phyloP scores from a whole-genome alignment of 2,888 invertebrate species.

The Aphodius sticticus region DNA sequence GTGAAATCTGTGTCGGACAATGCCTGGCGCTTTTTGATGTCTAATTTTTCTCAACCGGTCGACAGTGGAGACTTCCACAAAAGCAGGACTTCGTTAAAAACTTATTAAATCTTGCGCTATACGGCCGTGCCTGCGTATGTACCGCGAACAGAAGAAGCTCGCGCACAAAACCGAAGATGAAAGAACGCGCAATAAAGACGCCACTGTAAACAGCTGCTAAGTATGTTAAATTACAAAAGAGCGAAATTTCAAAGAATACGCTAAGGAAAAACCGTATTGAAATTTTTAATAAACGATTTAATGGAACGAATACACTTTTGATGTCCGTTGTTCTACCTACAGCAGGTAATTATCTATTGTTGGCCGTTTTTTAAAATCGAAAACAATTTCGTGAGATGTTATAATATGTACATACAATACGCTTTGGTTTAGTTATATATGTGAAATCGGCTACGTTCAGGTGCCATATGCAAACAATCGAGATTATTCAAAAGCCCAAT shows the following conservation, averaged over 20 bases:
- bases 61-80: not conserved
- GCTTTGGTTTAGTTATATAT: too few species aligned
- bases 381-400: not conserved
- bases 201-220: not conserved
- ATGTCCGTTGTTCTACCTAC: not conserved
- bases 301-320: not conserved
- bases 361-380: not conserved
- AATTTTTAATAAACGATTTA: not conserved
- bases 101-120: not conserved
- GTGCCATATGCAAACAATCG: not conserved
- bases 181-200: not conserved
- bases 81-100: not conserved
- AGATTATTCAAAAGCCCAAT: not conserved
- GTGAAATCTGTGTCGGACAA: not conserved
- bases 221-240: not conserved
- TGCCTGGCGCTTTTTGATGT: not conserved
- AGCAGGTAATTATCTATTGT: not conserved
- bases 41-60: not conserved
- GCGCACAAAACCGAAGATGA: conserved; percentile 4
- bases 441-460: not conserved
- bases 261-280: not conserved
- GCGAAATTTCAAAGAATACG: not conserved
- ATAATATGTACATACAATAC: not conserved
- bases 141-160: not conserved
- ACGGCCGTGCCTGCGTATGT: not conserved